These are phyloP conservation scores for Cremastinae sp. DNA, from an alignment of 2,888 invertebrate genomes.

Conservation along the genomic window DNA sequence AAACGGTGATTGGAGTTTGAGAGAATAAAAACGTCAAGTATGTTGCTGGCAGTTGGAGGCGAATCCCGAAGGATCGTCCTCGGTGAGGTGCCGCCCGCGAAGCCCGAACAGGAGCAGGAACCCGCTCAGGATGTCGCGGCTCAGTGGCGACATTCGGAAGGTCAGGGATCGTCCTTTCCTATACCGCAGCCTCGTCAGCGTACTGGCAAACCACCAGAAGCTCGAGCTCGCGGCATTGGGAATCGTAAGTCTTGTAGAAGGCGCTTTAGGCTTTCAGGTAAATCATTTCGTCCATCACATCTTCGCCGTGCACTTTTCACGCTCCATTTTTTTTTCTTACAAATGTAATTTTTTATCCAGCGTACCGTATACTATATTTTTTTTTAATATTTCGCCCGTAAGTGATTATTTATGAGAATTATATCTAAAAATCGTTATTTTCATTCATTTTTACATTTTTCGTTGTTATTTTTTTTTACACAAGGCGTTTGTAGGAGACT, in stretches of 20 bases:
- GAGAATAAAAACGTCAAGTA: slow-evolving; percentile 73
- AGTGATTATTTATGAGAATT: too few species aligned
- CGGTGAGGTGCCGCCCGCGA: slow-evolving; percentile 76
- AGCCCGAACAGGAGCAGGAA: slow-evolving; percentile 76
- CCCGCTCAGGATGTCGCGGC: slow-evolving; percentile 78
- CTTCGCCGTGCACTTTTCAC: slow-evolving; percentile 34
- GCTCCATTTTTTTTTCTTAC: slow-evolving; percentile 9
- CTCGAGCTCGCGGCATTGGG: slow-evolving; percentile 69
- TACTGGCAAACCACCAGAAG: slow-evolving; percentile 66
- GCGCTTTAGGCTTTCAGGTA: slow-evolving; percentile 76
- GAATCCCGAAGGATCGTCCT: slow-evolving; percentile 80
- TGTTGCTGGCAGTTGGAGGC: slow-evolving; percentile 83
- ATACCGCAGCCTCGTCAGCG: slow-evolving; percentile 74
- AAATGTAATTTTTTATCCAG: neutral
- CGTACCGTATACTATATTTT: neutral
- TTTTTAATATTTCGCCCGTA: neutral
- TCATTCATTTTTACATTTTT: too few species aligned
- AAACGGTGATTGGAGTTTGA: slow-evolving; percentile 20
- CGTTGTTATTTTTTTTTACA: too few species aligned
- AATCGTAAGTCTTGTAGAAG: slow-evolving; percentile 79
- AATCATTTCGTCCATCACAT: slow-evolving; percentile 47
- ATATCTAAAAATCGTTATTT: too few species aligned
- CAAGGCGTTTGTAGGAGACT: too few species aligned
- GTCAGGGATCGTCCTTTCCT: slow-evolving; percentile 65
- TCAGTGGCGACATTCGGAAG: slow-evolving; percentile 70